Evolutionary conservation across 2,113 vertebrate species (phyloP), one percentile per base, ranked within the genome.

Genomic region (Mohoua ochrocephala): DNA sequence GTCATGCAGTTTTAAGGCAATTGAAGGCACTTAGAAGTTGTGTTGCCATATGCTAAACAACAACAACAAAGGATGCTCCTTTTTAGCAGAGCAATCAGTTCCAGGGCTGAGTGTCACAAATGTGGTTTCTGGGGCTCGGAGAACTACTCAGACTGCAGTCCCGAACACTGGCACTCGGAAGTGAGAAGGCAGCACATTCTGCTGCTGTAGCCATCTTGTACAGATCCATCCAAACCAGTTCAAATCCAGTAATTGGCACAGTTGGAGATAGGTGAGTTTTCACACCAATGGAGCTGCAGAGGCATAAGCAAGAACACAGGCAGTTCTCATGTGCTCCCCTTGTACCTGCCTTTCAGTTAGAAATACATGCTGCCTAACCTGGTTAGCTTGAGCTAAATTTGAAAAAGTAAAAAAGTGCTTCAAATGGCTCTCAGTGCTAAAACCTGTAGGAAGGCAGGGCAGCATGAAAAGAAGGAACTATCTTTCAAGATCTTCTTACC

Each of bases 121-220:
- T 23, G 12, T 50, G 56, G 59, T n/a, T 17, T 3, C 56, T 67
- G 75, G 39, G 13, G 26, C 17, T 70, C 0, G 0, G 16, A 81
- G 39, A 77, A 37, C 30, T 20, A 30, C 53, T 79, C 50, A 50
- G 33, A 19, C 31, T 44, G n/a, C 59, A 78, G 23, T 18, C 9
- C 44, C 37, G 37, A 73, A 35, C 64, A 31, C 35, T 67, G 56
- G 18, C 47, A 75, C 27, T 57, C n/a, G 6, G 41, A n/a, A 67
- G 21, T 1, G 2, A 64, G 44, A 73, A 87, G 30, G 37, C 41
- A 84, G 28, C 21, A 65, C 26, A 7, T 71, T 26, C 35, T 73
- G 44, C 11, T 74, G 37, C 33, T 56, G 49, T 33, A 35, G 28
- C 26, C 13, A 23, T 53, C 63, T 65, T 47, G 16, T 26, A 70